These are phyloP conservation scores for Tipula lateralis DNA, from an alignment of 2,888 invertebrate species.

Conservation along the genomic window DNA sequence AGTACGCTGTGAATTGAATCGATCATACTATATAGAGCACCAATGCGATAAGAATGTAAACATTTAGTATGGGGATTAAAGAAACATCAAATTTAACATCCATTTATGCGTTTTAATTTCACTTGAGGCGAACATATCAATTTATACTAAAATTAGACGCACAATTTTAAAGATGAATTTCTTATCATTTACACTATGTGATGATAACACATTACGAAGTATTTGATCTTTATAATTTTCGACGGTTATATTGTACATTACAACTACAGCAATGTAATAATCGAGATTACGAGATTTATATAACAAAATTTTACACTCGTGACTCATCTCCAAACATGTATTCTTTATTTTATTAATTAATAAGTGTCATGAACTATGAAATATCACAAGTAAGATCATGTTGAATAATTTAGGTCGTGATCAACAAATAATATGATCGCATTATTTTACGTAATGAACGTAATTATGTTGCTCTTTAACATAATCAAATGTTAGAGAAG, in stretches of 20 bases:
- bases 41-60: background rate
- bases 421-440: background rate
- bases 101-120: background rate
- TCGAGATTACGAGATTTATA: no score
- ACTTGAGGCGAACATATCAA: background rate
- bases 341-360: background rate
- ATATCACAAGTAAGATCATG: background rate
- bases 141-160: background rate
- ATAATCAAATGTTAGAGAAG: no score
- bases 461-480: no score
- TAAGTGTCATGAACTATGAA: background rate
- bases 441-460: background rate
- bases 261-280: background rate
- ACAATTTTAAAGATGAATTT: background rate
- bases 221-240: constrained; percentile 29
- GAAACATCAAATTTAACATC: background rate
- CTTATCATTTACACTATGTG: background rate
- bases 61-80: background rate
- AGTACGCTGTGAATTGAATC: no score
- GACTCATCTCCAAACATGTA: background rate
- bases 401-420: background rate
- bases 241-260: background rate
- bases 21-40: background rate
- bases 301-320: background rate
- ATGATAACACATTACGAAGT: constrained; percentile 26